A percentile compares a stretch with the other conserved stretches of the same genome.
Evolutionary conservation across 2,888 invertebrate genomes (phyloP).

Genomic region (Melanchra persicariae): DNA sequence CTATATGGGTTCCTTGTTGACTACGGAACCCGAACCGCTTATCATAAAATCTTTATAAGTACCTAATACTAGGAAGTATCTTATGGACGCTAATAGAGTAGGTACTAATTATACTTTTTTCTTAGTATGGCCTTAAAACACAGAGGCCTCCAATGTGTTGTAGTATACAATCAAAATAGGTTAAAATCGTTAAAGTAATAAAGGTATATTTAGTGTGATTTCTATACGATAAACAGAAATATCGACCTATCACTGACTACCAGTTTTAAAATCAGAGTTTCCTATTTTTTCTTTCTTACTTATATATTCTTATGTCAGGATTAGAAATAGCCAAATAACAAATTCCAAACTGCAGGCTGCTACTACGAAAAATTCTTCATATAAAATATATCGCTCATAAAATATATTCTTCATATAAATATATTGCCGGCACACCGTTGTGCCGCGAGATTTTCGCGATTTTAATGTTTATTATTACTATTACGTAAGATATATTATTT

Average conservation of each 20-base stretch:
- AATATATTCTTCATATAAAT: no score
- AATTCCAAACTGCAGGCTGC: not conserved
- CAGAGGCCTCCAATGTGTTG: not conserved
- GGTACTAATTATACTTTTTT: not conserved
- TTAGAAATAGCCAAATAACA: not conserved
- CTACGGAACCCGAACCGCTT: no score
- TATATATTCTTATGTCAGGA: no score
- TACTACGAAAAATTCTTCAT: not conserved
- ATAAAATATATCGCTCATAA: no score
- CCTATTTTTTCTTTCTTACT: not conserved
- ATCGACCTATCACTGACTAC: not conserved
- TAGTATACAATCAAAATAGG: slow-evolving; percentile 2
- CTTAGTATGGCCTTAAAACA: not conserved
- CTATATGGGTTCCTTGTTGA: no score
- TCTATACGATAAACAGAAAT: not conserved
- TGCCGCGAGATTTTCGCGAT: no score
- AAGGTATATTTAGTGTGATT: not conserved
- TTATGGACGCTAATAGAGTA: not conserved
- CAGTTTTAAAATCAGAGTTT: not conserved
- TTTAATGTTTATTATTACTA: no score
- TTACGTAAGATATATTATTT: no score
- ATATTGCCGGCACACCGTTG: no score
- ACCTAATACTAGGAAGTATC: slow-evolving; percentile 13
- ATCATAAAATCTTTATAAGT: not conserved
- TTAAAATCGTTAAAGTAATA: not conserved